Evolutionary conservation across 1,140 invertebrate species (phyloP), one percentile per base, ranked within the genome.

Genomic region (Cydia splendana): DNA sequence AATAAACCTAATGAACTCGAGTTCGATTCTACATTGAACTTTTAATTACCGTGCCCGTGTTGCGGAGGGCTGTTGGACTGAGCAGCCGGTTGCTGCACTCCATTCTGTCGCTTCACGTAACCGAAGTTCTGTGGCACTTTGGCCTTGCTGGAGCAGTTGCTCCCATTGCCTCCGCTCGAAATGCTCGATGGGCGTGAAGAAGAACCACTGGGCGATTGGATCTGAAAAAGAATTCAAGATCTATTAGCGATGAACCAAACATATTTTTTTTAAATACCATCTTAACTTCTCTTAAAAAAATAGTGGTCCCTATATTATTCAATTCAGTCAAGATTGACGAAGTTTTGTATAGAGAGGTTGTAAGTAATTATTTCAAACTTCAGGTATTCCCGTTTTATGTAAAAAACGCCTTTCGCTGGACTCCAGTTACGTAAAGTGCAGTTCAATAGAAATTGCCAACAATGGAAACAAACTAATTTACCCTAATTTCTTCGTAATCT

Each of bases 41-140:
- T 62, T 24, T 24, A 62, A 62, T 88, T 87, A 75, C 83, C 78
- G 79, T 93, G 91, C 76, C 65, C 75, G 76, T 88, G 91, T 13
- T 76, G 78, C 34, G 91, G 88, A 0, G 91, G 87, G 7, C 87
- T 89, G 77, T 92, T 93, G 0, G 90, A 74, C 13, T 88, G 88
- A 0, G 87, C 82, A 6, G 85, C 78, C 0, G 87, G 86, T 62
- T 90, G 91, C 10, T 87, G 87, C 2, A 84, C 86, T 9, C 95
- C 95, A 78, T 96, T 96, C 80, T 96, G 95, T 79, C 96, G 94
- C 85, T 97, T 97, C n/a, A 97, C 96, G 85, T 97, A 97, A 38
- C 96, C 96, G 85, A 97, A 97, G 88, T 95, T 97, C 78, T 96
- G 96, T 7, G 96, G 96, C 1, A 96, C 96, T 34, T 96, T 93